A percentile compares a stretch with the other conserved stretches of the same genome.
These are phyloP conservation scores for Drosophila bunnanda DNA, from an alignment of 2,888 invertebrate genomes.

Conservation along the genomic window DNA sequence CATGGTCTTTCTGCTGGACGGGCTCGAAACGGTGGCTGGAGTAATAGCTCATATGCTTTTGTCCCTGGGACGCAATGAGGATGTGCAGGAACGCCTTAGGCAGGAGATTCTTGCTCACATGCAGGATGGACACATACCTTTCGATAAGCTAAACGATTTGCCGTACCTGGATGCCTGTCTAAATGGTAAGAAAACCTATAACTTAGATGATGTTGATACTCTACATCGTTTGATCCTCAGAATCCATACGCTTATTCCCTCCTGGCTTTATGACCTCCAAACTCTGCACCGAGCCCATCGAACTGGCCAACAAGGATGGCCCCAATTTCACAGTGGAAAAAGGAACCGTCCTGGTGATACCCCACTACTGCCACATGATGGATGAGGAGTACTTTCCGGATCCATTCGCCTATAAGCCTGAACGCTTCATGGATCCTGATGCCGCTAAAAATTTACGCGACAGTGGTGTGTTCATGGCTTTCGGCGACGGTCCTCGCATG, in stretches of 20 bases:
- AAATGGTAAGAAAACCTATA: constrained; percentile 65
- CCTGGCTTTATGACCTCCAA: constrained; percentile 66
- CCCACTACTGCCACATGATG: constrained; percentile 68
- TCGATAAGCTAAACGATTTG: constrained; percentile 78
- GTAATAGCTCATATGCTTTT: constrained; percentile 74
- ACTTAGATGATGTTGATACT: not conserved
- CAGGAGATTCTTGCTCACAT: constrained; percentile 67
- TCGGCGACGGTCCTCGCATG: constrained; percentile 82
- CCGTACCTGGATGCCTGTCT: constrained; percentile 82
- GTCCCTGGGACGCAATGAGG: constrained; percentile 70
- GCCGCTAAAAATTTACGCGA: constrained; percentile 76
- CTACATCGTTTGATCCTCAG: constrained; percentile 42
- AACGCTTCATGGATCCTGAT: constrained; percentile 78
- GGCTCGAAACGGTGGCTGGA: constrained; percentile 82
- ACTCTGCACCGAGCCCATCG: constrained; percentile 74
- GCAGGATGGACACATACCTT: constrained; percentile 63
- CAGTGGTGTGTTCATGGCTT: constrained; percentile 75
- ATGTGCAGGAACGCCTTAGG: constrained; percentile 71
- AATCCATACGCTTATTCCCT: constrained; percentile 76
- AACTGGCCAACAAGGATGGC: constrained; percentile 72
- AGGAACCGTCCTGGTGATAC: constrained; percentile 68
- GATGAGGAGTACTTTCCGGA: constrained; percentile 77
- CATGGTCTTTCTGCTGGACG: constrained; percentile 84
- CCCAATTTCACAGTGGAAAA: constrained; percentile 59
- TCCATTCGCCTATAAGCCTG: constrained; percentile 75